Evolutionary conservation across 1,140 invertebrate species (phyloP).

Genomic region (Hirudo medicinalis): DNA sequence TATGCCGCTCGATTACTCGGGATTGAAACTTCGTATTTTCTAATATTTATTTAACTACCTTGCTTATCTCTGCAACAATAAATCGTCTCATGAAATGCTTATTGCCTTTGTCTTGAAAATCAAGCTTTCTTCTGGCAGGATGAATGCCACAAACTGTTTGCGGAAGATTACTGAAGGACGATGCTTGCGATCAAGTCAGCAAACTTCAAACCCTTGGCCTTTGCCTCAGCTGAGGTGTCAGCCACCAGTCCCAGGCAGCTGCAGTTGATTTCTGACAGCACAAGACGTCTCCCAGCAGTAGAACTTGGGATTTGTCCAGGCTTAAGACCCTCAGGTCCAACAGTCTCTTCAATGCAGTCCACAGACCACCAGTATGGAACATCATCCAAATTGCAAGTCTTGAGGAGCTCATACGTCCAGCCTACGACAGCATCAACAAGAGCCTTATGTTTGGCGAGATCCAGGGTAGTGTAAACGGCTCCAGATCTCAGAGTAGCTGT

Average conservation of each 20-base stretch:
- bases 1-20: too few relatives aligned
- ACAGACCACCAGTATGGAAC: constrained; percentile 24
- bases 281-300: constrained; percentile 17
- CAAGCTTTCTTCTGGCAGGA: too few relatives aligned
- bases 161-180: not conserved
- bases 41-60: too few relatives aligned
- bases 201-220: constrained; percentile 22
- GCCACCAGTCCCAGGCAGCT: constrained; percentile 22
- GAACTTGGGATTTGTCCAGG: constrained; percentile 19
- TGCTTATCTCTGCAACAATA: too few relatives aligned
- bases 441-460: constrained; percentile 17
- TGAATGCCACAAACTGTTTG: too few relatives aligned
- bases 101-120: too few relatives aligned
- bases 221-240: constrained; percentile 22
- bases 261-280: constrained; percentile 24
- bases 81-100: too few relatives aligned
- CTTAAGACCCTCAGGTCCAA: constrained; percentile 9
- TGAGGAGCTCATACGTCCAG: constrained; percentile 21
- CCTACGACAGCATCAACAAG: constrained; percentile 19
- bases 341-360: constrained; percentile 21
- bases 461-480: constrained; percentile 22
- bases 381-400: constrained; percentile 21
- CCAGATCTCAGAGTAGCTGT: constrained; percentile 21
- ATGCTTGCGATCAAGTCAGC: constrained; percentile 22
- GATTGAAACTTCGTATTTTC: too few relatives aligned